Conservation (phyloP, 2,113 vertebrate genomes). For the Indicator maculatus region DNA sequence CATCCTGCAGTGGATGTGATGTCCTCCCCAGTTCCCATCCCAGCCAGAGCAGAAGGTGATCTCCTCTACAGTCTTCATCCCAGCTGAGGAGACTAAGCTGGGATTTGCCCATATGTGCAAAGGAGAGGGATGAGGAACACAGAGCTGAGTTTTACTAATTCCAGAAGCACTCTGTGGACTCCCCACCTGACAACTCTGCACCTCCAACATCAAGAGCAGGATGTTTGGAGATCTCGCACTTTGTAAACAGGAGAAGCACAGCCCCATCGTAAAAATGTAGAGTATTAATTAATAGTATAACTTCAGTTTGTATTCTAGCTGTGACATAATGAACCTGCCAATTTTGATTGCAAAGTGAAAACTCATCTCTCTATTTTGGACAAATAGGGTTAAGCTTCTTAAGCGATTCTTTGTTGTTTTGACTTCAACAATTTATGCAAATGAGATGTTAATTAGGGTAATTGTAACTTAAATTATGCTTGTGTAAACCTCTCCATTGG, state of each 20-base stretch:
- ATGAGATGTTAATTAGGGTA: slow-evolving; percentile 97
- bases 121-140: not conserved
- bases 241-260: slow-evolving; percentile 7
- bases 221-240: not conserved
- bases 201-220: not conserved
- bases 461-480: slow-evolving; percentile 91
- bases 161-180: not conserved
- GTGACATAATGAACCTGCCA: slow-evolving; percentile 69
- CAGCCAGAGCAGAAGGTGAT: not conserved
- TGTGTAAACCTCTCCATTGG: slow-evolving; percentile 91
- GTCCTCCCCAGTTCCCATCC: not conserved
- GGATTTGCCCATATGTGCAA: accelerated
- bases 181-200: not conserved
- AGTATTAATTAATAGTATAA: slow-evolving; percentile 68
- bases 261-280: slow-evolving; percentile 41
- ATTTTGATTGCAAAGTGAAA: slow-evolving; percentile 73
- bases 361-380: slow-evolving; percentile 80
- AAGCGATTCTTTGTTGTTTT: slow-evolving; percentile 90
- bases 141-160: not conserved
- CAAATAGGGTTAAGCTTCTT: slow-evolving; percentile 90
- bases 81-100: not conserved
- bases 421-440: slow-evolving; percentile 97
- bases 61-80: not conserved
- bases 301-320: slow-evolving; percentile 42
- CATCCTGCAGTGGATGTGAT: not conserved